phyloP scores from a whole-genome alignment of 2,888 invertebrate genomes.

The Heteromurus nitidus region DNA sequence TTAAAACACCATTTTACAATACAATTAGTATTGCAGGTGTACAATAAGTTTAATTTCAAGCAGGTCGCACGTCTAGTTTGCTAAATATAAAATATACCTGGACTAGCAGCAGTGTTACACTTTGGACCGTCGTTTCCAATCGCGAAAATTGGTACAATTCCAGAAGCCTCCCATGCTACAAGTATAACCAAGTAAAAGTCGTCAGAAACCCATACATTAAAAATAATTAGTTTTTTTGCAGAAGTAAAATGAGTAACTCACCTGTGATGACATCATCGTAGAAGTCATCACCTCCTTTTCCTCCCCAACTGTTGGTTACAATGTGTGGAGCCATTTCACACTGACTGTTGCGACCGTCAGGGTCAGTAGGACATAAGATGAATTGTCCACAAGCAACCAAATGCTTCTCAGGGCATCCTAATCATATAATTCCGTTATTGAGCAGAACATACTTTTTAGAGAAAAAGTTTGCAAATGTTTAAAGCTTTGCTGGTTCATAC shows the following conservation, averaged over 20 bases:
- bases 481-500: too few relatives aligned
- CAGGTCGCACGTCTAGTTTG: too few relatives aligned
- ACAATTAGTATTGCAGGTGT: too few relatives aligned
- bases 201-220: not conserved
- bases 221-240: not conserved
- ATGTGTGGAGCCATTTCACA: conserved; percentile 34
- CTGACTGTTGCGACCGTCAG: conserved; percentile 27
- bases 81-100: too few relatives aligned
- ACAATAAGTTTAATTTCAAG: too few relatives aligned
- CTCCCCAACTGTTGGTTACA: conserved; percentile 45
- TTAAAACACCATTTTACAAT: too few relatives aligned
- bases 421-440: too few relatives aligned
- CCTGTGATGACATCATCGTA: conserved; percentile 29
- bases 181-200: not conserved
- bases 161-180: conserved; percentile 15
- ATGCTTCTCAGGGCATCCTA: conserved; percentile 38
- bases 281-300: conserved; percentile 13
- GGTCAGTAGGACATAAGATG: conserved; percentile 21
- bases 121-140: conserved; percentile 40
- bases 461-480: not conserved
- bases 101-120: conserved; percentile 23
- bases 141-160: conserved; percentile 29
- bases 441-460: too few relatives aligned
- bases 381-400: conserved; percentile 27
- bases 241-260: not conserved